Base-by-base conservation (phyloP, 2,113 vertebrate genomes). In the Ondatra zibethicus region DNA sequence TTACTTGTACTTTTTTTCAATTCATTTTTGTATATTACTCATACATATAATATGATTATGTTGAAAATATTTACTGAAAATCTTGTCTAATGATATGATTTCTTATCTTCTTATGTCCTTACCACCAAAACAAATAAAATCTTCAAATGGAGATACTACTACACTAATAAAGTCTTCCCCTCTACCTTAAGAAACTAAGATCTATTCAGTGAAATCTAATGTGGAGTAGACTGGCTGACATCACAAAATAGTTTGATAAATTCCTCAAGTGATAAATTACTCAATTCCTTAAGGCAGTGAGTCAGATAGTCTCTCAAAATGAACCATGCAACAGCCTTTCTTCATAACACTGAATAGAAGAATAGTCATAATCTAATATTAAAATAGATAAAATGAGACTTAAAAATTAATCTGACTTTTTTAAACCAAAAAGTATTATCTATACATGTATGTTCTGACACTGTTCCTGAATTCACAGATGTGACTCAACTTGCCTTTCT, bases 391-490 rank as follows among this genome's bases (percentile, higher is more conserved):
- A 39, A 52, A 2, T 88, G 61, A 85, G 45, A 50, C 7, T 82
- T 50, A 93, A 12, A 68, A 17, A 70, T 1, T 92, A 4, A 87
- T 50, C 88, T 55, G 29, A 65, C 42, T 72, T 80, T 50, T 52
- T 89, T 80, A 76, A 91, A 61, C 42, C 23, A 1, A 7, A 86
- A 90, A 75, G 31, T 80, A 90, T 92, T 95, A 92, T 89, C 87
- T n/a, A 87, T 39, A 70, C 7, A 3, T 93, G 25, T 55, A 78
- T 16, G 19, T 58, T 77, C 13, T 88, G 10, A 88, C 10, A 52
- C 4, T 88, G 68, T 93, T 92, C n/a, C 1, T 93, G 31, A 66
- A 75, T 29, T 84, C 45, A 85, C 39, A 96, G 85, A 76, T 42
- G 31, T n/a, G 31, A 91, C 61, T 85, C 19, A 80, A 52, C 45